Evolutionary conservation across 2,888 invertebrate species (phyloP).

Genomic region (Onchidella celtica): DNA sequence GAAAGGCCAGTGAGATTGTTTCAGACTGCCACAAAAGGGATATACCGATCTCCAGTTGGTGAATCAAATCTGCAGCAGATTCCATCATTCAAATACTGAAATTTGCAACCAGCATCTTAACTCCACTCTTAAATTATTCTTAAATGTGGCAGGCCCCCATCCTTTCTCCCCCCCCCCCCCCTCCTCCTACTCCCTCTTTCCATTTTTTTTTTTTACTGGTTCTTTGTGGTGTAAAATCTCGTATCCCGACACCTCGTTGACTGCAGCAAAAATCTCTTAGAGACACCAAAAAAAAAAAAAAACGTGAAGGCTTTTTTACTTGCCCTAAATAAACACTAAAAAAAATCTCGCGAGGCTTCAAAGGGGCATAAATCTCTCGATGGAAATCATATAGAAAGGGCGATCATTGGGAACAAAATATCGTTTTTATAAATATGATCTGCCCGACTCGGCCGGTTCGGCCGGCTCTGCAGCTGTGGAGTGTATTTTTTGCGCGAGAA

Average conservation of each 20-base stretch:
- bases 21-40: too few species aligned
- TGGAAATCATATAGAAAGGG: background rate
- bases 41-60: too few species aligned
- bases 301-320: background rate
- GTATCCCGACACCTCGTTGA: background rate
- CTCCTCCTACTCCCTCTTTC: background rate
- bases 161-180: background rate
- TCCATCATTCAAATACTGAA: too few species aligned
- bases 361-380: background rate
- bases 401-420: background rate
- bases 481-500: too few species aligned
- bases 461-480: too few species aligned
- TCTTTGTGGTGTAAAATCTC: background rate
- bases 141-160: too few species aligned
- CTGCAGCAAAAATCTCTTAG: background rate
- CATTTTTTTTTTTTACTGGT: background rate
- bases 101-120: too few species aligned
- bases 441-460: too few species aligned
- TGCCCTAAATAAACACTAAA: background rate
- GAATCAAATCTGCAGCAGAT: too few species aligned
- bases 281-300: background rate
- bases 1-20: too few species aligned
- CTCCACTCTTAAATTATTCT: too few species aligned
- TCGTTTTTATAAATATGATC: background rate
- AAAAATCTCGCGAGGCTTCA: background rate